Base-by-base conservation (phyloP, 1,140 invertebrate species). In the Phthorimaea operculella region DNA sequence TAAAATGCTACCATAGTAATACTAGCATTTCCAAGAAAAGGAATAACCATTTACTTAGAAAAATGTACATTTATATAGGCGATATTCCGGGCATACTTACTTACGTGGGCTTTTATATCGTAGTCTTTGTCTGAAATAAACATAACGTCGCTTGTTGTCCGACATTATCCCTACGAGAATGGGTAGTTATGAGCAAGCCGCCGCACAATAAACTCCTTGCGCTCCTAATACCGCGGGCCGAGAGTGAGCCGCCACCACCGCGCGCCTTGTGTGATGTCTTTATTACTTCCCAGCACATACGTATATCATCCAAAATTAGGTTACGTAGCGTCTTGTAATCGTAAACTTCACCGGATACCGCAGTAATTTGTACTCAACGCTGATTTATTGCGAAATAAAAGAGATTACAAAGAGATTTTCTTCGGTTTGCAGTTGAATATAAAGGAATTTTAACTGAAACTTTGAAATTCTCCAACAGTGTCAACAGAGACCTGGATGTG, bases 171-270 rank as follows among this genome's bases (percentile, higher is more conserved):
- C 70, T 60, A 68, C 61, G 70, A 74, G 72, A 79, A 80, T 76
- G 74, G 77, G 76, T 75, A 79, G 74, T 80, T 81, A 77, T 77
- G 72, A 76, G 70, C 68, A 64, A 73, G 69, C 64, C 70, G 68
- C 68, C 72, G 57, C 64, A 79, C 68, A 76, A 81, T 83, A 81
- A 83, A 78, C 70, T 72, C 70, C 68, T 69, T 74, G 70, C 65
- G 69, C 68, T 67, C 68, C 66, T 76, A 79, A 77, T 79, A 71
- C 63, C 67, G 71, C 60, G 64, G 64, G 63, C 66, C 63, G 61
- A 60, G 58, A 59, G 57, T 66, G 54, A 64, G 60, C 59, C 52
- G n/a, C n/a, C n/a, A n/a, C n/a, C n/a, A n/a, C 51, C 50, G 48
- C 44, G 57, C 60, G 61, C 62, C 63, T 70, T 64, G 58, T 67